Percentiles rank a stretch among this genome's conserved stretches.
phyloP scores from a whole-genome alignment of 2,888 invertebrate genomes.

The Aspidiotus destructor region DNA sequence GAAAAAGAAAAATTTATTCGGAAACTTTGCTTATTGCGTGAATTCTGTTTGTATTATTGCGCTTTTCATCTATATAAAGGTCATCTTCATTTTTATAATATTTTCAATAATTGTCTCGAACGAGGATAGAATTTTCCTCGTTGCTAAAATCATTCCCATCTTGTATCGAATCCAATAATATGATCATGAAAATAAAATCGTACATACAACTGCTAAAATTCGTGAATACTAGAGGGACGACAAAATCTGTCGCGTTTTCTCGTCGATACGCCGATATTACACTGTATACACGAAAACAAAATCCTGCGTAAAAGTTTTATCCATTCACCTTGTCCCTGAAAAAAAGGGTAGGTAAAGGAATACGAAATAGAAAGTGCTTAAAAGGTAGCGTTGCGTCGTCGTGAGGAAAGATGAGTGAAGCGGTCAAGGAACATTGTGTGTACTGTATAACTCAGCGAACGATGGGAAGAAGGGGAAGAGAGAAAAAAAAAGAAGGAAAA shows the following conservation, averaged over 20 bases:
- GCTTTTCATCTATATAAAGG: too few species aligned
- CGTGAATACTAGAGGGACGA: too few species aligned
- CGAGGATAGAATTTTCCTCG: too few species aligned
- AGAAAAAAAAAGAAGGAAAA: not conserved
- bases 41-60: too few species aligned
- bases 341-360: conserved; percentile 16
- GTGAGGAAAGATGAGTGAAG: not conserved
- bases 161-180: too few species aligned
- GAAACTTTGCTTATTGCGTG: too few species aligned
- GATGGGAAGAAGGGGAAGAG: not conserved
- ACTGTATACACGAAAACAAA: not conserved
- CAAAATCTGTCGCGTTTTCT: not conserved
- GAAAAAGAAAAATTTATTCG: too few species aligned
- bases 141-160: too few species aligned
- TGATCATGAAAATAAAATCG: too few species aligned
- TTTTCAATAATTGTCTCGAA: too few species aligned
- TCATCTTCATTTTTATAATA: too few species aligned
- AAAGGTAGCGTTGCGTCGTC: conserved; percentile 13
- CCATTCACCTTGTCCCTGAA: conserved; percentile 27
- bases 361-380: conserved; percentile 20
- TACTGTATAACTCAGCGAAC: not conserved
- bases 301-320: conserved; percentile 24
- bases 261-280: not conserved
- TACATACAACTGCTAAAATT: too few species aligned
- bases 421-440: not conserved